Conservation (phyloP, 2,113 vertebrate genomes). For the Cyprinodon tularosa region DNA sequence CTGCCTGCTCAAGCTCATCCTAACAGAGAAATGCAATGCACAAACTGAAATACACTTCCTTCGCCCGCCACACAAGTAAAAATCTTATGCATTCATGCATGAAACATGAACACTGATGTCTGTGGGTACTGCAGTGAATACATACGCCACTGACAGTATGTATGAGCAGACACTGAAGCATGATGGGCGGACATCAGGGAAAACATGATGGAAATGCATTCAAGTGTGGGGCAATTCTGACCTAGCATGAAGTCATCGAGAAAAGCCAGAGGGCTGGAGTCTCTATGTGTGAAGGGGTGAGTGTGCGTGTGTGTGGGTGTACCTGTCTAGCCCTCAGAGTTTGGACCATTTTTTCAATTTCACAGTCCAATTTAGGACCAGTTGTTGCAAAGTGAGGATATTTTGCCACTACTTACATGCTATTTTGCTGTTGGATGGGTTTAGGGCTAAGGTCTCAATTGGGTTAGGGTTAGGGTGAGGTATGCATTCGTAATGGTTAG, state of each 20-base stretch:
- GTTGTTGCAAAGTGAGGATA: too few species aligned
- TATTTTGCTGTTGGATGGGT: too few species aligned
- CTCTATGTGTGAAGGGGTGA: background rate
- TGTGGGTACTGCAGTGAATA: conserved; percentile 67
- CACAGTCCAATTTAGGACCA: too few species aligned
- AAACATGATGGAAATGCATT: conserved; percentile 55
- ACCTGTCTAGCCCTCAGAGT: too few species aligned
- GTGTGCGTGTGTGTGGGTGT: conserved; percentile 22
- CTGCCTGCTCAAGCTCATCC: conserved; percentile 69
- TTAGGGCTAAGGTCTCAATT: too few species aligned
- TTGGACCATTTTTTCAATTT: too few species aligned
- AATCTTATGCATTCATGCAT: conserved; percentile 71
- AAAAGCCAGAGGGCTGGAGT: conserved; percentile 38
- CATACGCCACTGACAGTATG: conserved; percentile 68
- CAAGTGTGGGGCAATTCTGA: conserved; percentile 59
- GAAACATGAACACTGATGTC: conserved; percentile 66
- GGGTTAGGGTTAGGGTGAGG: too few species aligned
- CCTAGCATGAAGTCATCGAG: conserved; percentile 64
- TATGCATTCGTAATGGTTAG: too few species aligned
- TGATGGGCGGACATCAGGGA: conserved; percentile 72
- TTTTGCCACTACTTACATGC: too few species aligned
- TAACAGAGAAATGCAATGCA: conserved; percentile 55
- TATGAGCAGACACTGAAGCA: conserved; percentile 72
- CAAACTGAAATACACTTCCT: conserved; percentile 23
- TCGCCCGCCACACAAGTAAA: conserved; percentile 8